Evolutionary conservation across 53 echinoderm and acorn worm genomes (phyloP).

Genomic region (Echinarachnius parma): DNA sequence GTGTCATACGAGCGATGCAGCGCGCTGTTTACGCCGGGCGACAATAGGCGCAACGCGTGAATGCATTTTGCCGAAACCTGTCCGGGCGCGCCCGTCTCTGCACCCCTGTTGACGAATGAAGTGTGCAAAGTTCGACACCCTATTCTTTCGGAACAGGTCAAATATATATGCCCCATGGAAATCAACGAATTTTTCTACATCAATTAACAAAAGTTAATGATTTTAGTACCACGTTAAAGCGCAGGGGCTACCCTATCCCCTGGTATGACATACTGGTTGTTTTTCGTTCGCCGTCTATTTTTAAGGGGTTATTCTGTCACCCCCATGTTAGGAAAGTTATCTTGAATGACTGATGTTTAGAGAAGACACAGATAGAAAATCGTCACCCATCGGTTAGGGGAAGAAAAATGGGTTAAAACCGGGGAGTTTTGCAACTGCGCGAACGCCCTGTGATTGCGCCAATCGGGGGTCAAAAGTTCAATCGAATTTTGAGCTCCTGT

Average conservation of each 20-base stretch:
- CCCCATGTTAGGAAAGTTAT: constrained; percentile 10
- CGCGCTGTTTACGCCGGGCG: not conserved
- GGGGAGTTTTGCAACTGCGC: constrained; percentile 2
- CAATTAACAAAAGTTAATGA: constrained; percentile 14
- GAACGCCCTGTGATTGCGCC: constrained; percentile 38
- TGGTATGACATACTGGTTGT: not conserved
- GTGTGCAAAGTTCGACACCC: constrained; percentile 42
- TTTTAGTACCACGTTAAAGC: constrained; percentile 42
- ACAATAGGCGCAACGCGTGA: constrained; percentile 19
- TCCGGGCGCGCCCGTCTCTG: constrained; percentile 34
- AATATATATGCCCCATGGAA: constrained; percentile 40
- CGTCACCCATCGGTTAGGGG: constrained; percentile 42
- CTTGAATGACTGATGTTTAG: constrained; percentile 12
- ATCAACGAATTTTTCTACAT: constrained; percentile 62
- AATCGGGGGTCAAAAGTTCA: constrained; percentile 50
- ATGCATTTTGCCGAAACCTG: constrained; percentile 25
- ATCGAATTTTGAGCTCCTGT: constrained; percentile 26
- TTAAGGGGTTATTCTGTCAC: constrained; percentile 13
- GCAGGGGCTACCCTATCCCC: constrained; percentile 8
- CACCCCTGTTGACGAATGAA: constrained; percentile 46
- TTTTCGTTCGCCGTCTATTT: not conserved
- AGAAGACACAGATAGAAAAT: constrained; percentile 3
- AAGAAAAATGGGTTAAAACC: constrained; percentile 26
- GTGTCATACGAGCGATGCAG: not conserved
- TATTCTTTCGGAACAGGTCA: not conserved